Conservation (phyloP, 2,888 invertebrate genomes). For the Trilocha varians region DNA sequence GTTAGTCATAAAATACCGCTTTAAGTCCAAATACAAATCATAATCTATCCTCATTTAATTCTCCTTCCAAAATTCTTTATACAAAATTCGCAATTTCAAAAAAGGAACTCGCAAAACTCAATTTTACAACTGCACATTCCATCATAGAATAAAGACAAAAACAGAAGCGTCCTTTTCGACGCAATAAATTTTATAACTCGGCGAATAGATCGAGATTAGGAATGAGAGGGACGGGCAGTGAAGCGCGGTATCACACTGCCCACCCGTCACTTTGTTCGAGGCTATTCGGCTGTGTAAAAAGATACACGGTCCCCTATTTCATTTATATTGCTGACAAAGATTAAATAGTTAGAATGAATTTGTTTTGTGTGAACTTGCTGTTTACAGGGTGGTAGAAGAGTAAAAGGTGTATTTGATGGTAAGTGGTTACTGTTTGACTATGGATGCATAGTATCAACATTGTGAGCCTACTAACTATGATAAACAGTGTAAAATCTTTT, state of each 20-base stretch:
- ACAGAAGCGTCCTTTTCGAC: conserved; percentile 11
- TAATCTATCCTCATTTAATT: too few species aligned
- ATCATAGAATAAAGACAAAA: not conserved
- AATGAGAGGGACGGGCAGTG: conserved; percentile 9
- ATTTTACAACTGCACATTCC: not conserved
- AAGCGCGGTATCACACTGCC: conserved; percentile 10
- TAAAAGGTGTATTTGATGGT: too few species aligned
- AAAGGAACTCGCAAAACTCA: too few species aligned
- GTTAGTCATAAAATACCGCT: too few species aligned
- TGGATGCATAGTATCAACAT: too few species aligned
- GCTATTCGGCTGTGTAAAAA: conserved; percentile 50
- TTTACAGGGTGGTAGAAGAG: not conserved
- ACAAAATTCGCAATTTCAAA: too few species aligned
- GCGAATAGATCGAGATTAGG: conserved; percentile 47
- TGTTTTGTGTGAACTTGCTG: not conserved
- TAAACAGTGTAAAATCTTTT: too few species aligned
- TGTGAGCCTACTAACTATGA: too few species aligned
- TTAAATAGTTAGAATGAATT: conserved; percentile 8
- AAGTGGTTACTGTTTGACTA: too few species aligned
- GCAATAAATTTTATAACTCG: conserved; percentile 32
- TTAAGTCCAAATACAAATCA: too few species aligned
- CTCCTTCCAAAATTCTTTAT: too few species aligned
- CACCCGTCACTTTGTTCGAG: conserved; percentile 39
- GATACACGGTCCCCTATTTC: conserved; percentile 50
- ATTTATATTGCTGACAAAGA: conserved; percentile 23